Conservation (phyloP, 2,113 vertebrate species). For the Phocoena sinus region DNA sequence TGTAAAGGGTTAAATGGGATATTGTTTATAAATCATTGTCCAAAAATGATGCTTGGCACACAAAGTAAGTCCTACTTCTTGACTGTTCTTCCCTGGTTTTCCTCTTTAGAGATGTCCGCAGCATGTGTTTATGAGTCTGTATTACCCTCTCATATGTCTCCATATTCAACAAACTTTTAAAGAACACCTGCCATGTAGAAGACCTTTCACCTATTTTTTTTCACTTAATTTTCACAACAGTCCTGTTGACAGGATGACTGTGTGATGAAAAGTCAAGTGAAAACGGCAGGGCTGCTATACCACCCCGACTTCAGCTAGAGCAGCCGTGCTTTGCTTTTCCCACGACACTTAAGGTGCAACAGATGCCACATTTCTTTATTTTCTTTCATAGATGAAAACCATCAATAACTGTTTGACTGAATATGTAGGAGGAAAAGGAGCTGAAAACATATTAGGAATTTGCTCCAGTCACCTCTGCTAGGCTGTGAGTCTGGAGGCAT, state of each 20-base stretch:
- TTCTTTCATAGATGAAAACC: background rate
- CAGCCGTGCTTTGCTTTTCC: background rate
- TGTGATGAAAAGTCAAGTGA: background rate
- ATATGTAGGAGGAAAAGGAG: background rate
- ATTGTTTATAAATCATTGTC: constrained; percentile 35
- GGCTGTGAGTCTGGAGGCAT: background rate
- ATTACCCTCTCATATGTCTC: constrained; percentile 31
- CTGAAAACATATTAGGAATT: background rate
- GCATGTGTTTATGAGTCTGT: constrained; percentile 10
- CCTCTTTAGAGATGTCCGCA: constrained; percentile 14
- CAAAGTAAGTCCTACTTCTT: background rate
- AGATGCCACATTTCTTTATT: background rate
- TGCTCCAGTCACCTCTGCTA: background rate
- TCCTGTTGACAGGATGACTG: constrained; percentile 5
- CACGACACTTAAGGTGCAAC: background rate
- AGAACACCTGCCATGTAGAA: constrained; percentile 36
- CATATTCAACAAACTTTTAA: constrained; percentile 44
- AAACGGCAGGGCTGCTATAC: background rate
- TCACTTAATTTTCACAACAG: constrained; percentile 38
- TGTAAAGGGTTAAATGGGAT: background rate
- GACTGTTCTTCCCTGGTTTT: constrained; percentile 8
- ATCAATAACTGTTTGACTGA: background rate
- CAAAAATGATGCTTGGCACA: background rate
- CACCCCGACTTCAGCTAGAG: background rate
- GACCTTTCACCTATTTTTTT: constrained; percentile 49